Percentiles rank a stretch among this genome's conserved stretches.
Evolutionary conservation across 2,113 vertebrate genomes (phyloP).

Genomic region (Chroicocephalus ridibundus): DNA sequence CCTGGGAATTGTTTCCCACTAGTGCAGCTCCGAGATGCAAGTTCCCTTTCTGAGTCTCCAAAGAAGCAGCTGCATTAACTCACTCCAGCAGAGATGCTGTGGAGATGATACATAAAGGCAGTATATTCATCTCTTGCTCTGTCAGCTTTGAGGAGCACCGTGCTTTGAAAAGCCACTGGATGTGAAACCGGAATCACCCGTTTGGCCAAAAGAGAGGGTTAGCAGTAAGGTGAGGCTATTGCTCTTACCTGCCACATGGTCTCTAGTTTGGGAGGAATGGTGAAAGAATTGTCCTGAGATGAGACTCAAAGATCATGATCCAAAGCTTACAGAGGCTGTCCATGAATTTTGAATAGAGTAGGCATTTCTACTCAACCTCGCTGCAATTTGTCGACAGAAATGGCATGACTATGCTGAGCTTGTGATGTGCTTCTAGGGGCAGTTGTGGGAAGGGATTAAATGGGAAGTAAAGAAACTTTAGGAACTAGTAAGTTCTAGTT

Average conservation of each 20-base stretch:
- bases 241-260: not conserved
- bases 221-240: not conserved
- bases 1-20: slow-evolving; percentile 6
- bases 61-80: not conserved
- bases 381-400: not conserved
- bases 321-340: not conserved
- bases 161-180: not conserved
- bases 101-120: not conserved
- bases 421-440: not conserved
- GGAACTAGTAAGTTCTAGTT: not conserved
- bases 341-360: not conserved
- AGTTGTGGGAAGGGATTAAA: not conserved
- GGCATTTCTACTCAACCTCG: not conserved
- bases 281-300: not conserved
- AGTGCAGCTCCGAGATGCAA: not conserved
- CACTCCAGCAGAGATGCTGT: not conserved
- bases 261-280: not conserved
- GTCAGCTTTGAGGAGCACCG: not conserved
- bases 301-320: not conserved
- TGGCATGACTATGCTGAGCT: not conserved
- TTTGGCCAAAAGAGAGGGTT: not conserved
- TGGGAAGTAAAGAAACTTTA: not conserved
- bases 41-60: not conserved
- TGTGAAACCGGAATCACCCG: not conserved
- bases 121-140: not conserved